Evolutionary conservation across 23 tunicate species (phyloP).

Genomic region (Pegea sp.): DNA sequence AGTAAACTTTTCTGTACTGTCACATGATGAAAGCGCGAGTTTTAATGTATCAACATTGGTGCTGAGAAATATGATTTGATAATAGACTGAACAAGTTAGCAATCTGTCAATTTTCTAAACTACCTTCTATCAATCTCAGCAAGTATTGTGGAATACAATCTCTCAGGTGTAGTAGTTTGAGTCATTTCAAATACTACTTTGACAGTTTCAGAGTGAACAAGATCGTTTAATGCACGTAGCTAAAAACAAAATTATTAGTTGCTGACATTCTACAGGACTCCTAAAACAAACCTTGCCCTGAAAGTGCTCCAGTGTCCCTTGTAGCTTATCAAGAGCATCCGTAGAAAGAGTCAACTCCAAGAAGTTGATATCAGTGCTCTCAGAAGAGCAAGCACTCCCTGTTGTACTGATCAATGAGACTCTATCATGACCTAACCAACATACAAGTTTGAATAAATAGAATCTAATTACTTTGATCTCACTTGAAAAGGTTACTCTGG

Average conservation of each 20-base stretch:
- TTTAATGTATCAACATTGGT: constrained; percentile 47
- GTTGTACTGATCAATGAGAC: constrained; percentile 71
- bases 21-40: constrained; percentile 51
- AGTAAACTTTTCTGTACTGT: constrained; percentile 43
- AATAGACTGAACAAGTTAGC: neutral
- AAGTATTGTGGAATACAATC: constrained; percentile 22
- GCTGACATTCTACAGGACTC: no score
- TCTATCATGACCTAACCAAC: constrained; percentile 61
- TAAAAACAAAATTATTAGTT: no score
- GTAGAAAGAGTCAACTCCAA: constrained; percentile 38
- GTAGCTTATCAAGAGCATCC: constrained; percentile 74
- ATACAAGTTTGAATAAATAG: no score
- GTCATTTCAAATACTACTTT: constrained; percentile 46
- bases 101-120: neutral
- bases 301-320: constrained; percentile 85
- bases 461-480: no score
- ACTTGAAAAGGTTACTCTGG: constrained; percentile 83
- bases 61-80: constrained; percentile 9
- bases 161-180: constrained; percentile 57
- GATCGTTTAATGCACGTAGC: constrained; percentile 51
- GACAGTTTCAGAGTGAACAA: constrained; percentile 30
- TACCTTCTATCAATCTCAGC: constrained; percentile 54
- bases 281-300: constrained; percentile 30
- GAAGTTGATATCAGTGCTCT: constrained; percentile 55
- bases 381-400: constrained; percentile 67